Conservation (phyloP, 2,888 invertebrate genomes). For the Brachyopa scutellaris region DNA sequence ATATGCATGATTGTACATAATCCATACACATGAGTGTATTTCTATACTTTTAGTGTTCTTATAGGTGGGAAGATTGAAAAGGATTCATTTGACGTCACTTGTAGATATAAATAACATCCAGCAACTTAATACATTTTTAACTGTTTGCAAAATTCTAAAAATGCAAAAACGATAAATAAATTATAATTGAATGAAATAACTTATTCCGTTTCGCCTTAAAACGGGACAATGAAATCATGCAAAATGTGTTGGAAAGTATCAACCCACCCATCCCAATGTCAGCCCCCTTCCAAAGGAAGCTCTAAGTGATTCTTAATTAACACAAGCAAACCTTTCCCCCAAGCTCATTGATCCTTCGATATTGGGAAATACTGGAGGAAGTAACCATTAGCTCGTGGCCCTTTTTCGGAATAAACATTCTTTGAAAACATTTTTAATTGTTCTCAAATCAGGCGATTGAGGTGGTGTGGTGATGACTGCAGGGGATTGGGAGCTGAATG, state of each 20-base stretch:
- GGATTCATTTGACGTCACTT: too few species aligned
- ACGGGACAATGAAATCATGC: slow-evolving; percentile 1
- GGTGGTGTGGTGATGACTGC: slow-evolving; percentile 7
- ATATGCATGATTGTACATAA: not conserved
- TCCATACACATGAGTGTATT: not conserved
- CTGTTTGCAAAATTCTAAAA: not conserved
- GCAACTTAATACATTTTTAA: not conserved
- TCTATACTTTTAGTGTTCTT: too few species aligned
- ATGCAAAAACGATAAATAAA: not conserved
- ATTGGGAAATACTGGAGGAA: not conserved
- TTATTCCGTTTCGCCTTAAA: slow-evolving; percentile 14
- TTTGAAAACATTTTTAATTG: slow-evolving; percentile 32
- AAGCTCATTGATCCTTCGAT: slow-evolving; percentile 8
- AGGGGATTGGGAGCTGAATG: not conserved
- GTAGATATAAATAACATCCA: not conserved
- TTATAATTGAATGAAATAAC: slow-evolving; percentile 19
- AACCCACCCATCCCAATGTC: not conserved
- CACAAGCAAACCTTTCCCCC: slow-evolving; percentile 1
- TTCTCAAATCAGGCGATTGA: slow-evolving; percentile 25
- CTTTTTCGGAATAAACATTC: slow-evolving; percentile 22
- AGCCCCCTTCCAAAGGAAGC: not conserved
- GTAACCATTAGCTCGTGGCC: slow-evolving; percentile 10
- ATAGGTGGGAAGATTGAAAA: not conserved
- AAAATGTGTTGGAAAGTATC: not conserved
- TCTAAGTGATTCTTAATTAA: slow-evolving; percentile 40